A percentile compares a stretch with the other conserved stretches of the same genome.
phyloP scores from a whole-genome alignment of 2,888 invertebrate genomes.

The Pristionchus arcanus region DNA sequence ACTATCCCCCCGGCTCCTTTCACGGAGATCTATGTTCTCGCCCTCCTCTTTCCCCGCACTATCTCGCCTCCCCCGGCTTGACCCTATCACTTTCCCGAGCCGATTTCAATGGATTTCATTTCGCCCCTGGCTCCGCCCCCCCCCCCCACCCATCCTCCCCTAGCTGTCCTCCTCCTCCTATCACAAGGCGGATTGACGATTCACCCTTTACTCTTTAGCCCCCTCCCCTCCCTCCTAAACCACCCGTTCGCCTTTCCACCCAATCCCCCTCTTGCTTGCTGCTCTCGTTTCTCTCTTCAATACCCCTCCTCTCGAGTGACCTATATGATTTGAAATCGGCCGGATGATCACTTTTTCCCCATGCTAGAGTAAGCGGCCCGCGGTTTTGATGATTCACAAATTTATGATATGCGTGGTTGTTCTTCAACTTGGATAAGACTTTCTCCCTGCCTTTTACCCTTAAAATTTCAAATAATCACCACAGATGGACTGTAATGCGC shows the following conservation, averaged over 20 bases:
- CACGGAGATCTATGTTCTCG: background rate
- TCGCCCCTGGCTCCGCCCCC: slow-evolving; percentile 16
- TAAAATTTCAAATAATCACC: background rate
- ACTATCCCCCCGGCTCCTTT: background rate
- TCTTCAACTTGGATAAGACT: too few relatives aligned
- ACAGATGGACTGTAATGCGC: background rate
- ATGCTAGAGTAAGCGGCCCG: background rate
- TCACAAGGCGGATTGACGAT: background rate
- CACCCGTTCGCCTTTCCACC: background rate
- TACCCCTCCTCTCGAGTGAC: slow-evolving; percentile 15
- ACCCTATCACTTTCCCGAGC: slow-evolving; percentile 18
- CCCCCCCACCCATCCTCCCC: background rate
- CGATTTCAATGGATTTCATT: slow-evolving; percentile 38
- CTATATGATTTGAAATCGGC: slow-evolving; percentile 38
- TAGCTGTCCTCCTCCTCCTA: slow-evolving; percentile 10
- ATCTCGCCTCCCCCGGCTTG: background rate
- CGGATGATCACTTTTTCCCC: slow-evolving; percentile 3
- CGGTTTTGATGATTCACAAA: background rate
- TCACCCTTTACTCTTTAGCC: background rate
- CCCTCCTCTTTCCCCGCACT: background rate
- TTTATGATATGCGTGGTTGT: too few relatives aligned
- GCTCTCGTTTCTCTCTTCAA: background rate
- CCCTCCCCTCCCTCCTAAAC: background rate
- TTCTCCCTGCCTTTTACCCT: background rate
- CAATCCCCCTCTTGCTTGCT: background rate